Evolutionary conservation across 2,888 invertebrate species (phyloP).

Genomic region (Andricus curvator): DNA sequence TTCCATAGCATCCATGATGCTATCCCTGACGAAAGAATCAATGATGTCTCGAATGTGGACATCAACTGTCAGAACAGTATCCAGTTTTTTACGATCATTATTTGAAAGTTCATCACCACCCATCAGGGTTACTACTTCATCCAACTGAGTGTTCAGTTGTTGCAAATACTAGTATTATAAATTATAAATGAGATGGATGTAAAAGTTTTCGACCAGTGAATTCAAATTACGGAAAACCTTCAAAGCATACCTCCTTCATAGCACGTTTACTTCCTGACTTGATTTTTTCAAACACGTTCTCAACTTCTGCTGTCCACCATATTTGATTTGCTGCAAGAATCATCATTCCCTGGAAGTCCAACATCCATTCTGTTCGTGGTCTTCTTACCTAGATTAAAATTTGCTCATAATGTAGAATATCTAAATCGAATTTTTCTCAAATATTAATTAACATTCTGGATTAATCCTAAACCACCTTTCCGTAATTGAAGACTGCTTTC

Average conservation of each 20-base stretch:
- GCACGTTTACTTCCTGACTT: slow-evolving; percentile 89
- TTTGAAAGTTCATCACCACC: slow-evolving; percentile 80
- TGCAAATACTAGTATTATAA: slow-evolving; percentile 81
- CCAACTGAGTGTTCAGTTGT: slow-evolving; percentile 89
- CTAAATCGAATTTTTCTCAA: too few relatives aligned
- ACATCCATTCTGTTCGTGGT: slow-evolving; percentile 90
- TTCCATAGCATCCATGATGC: slow-evolving; percentile 90
- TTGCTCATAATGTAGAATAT: not conserved
- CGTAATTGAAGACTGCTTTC: slow-evolving; percentile 92
- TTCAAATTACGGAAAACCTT: not conserved
- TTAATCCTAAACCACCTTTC: slow-evolving; percentile 81
- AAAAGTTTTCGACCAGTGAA: not conserved
- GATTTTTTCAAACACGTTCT: slow-evolving; percentile 89
- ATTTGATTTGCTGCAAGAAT: slow-evolving; percentile 92
- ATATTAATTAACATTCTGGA: not conserved
- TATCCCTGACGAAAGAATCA: slow-evolving; percentile 88
- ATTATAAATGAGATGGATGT: not conserved
- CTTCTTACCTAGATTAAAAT: slow-evolving; percentile 59
- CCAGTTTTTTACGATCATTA: slow-evolving; percentile 93
- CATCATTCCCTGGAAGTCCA: slow-evolving; percentile 94
- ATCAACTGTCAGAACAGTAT: slow-evolving; percentile 93
- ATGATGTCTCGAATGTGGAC: slow-evolving; percentile 95
- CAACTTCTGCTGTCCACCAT: slow-evolving; percentile 98
- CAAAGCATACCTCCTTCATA: slow-evolving; percentile 86
- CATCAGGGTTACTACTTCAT: slow-evolving; percentile 85